These are phyloP conservation scores for Terrapene triunguis DNA, from an alignment of 2,113 vertebrate genomes.

Conservation along the genomic window DNA sequence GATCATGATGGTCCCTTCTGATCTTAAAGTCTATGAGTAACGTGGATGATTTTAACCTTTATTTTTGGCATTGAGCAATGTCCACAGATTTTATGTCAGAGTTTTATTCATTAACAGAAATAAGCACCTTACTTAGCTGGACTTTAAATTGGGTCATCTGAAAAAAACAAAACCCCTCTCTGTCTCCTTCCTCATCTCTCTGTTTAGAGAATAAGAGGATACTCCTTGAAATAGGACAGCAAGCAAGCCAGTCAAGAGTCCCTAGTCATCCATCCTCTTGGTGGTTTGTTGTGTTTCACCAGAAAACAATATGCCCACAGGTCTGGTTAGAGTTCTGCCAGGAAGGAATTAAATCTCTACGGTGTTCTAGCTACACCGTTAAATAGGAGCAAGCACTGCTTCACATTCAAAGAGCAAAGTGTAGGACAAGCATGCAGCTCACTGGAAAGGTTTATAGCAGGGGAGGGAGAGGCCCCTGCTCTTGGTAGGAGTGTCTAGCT, in stretches of 20 bases:
- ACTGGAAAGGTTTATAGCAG: background rate
- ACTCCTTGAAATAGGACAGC: slow-evolving; percentile 64
- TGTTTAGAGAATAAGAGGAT: slow-evolving; percentile 44
- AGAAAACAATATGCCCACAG: background rate
- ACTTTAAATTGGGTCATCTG: slow-evolving; percentile 57
- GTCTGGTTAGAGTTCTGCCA: background rate
- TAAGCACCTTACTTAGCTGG: slow-evolving; percentile 45
- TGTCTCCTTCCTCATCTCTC: background rate
- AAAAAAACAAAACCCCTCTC: background rate
- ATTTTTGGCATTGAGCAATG: background rate
- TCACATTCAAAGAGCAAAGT: background rate
- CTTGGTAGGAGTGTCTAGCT: background rate
- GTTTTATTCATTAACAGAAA: background rate
- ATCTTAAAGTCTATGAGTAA: background rate
- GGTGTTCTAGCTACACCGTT: fast-evolving
- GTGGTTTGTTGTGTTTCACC: background rate
- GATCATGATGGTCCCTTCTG: background rate
- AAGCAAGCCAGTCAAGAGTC: background rate
- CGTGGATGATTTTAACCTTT: too few relatives aligned
- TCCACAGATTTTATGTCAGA: background rate
- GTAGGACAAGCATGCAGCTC: background rate
- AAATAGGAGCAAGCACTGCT: background rate
- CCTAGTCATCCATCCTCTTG: background rate
- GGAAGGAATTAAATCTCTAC: fast-evolving
- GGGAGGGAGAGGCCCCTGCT: background rate